A percentile compares a stretch with the other conserved stretches of the same genome.
phyloP scores from a whole-genome alignment of 2,888 invertebrate species.

The Hypomecis atomaria region DNA sequence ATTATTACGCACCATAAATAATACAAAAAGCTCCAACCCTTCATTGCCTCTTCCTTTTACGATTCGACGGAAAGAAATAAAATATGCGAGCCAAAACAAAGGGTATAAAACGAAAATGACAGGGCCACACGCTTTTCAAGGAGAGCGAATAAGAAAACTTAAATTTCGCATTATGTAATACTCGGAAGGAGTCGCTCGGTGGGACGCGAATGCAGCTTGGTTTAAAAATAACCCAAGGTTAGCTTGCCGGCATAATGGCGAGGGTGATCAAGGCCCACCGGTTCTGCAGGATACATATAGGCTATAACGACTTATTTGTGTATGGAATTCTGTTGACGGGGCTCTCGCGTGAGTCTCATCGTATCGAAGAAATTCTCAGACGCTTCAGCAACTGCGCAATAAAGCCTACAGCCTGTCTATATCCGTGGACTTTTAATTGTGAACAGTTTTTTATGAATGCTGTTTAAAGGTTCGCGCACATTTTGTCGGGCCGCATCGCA shows the following conservation, averaged over 20 bases:
- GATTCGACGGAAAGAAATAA: constrained; percentile 81
- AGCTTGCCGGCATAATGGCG: constrained; percentile 65
- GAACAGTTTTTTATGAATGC: constrained; percentile 14
- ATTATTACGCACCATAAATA: constrained; percentile 82
- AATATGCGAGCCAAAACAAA: constrained; percentile 82
- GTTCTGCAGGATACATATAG: constrained; percentile 72
- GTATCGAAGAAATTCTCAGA: constrained; percentile 39
- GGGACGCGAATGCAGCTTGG: constrained; percentile 77
- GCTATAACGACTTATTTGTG: constrained; percentile 52
- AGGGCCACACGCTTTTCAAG: constrained; percentile 80
- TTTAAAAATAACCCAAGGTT: constrained; percentile 84
- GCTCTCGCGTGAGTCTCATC: constrained; percentile 51
- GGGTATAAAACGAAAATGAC: constrained; percentile 79
- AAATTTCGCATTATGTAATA: constrained; percentile 83
- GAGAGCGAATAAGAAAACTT: constrained; percentile 71
- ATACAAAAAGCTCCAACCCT: constrained; percentile 81
- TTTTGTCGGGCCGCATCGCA: too few species aligned
- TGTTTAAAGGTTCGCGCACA: too few species aligned
- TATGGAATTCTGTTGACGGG: constrained; percentile 51
- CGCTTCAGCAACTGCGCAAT: constrained; percentile 29
- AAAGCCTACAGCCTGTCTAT: constrained; percentile 15
- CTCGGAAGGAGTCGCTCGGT: constrained; percentile 78
- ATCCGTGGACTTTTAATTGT: constrained; percentile 19
- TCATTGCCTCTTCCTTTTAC: constrained; percentile 84
- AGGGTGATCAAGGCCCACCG: constrained; percentile 82